A percentile compares a stretch with the other conserved stretches of the same genome.
These are phyloP conservation scores for Trachelus troglodyta DNA, from an alignment of 2,888 invertebrate genomes.

Conservation along the genomic window DNA sequence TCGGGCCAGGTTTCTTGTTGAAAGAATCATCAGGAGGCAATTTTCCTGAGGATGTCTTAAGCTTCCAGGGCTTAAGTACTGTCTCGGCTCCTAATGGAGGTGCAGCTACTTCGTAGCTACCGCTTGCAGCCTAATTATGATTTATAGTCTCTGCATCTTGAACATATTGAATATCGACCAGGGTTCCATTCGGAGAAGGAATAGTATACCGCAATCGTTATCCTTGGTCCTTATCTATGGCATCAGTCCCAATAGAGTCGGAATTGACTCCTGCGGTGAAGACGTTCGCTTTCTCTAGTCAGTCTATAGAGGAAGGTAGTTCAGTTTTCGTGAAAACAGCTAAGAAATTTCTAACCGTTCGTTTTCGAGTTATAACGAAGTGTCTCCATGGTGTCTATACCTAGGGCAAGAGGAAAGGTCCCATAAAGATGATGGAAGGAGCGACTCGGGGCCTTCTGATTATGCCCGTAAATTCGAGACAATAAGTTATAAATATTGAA, in stretches of 20 bases:
- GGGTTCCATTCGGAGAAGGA: neutral
- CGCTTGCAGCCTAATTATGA: constrained; percentile 59
- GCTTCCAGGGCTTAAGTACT: constrained; percentile 47
- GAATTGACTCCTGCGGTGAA: neutral
- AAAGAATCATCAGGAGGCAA: neutral
- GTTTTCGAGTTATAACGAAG: neutral
- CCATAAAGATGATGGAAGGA: neutral
- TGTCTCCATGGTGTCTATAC: neutral
- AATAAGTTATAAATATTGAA: constrained; percentile 65
- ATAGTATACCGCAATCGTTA: neutral
- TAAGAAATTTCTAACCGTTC: neutral
- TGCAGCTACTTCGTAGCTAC: constrained; percentile 55
- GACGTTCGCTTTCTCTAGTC: neutral
- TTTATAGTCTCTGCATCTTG: constrained; percentile 55
- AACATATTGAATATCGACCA: constrained; percentile 43
- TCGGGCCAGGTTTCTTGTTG: neutral
- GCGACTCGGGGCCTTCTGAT: constrained; percentile 28
- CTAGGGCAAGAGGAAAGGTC: neutral
- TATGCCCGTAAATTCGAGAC: constrained; percentile 56
- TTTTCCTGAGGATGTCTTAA: constrained; percentile 39
- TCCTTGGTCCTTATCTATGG: neutral
- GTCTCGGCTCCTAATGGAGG: constrained; percentile 57
- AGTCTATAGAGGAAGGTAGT: neutral
- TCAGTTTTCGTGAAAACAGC: neutral
- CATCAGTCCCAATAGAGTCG: neutral